Evolutionary conservation across 2,888 invertebrate species (phyloP).

Genomic region (Protodeltote pygarga): DNA sequence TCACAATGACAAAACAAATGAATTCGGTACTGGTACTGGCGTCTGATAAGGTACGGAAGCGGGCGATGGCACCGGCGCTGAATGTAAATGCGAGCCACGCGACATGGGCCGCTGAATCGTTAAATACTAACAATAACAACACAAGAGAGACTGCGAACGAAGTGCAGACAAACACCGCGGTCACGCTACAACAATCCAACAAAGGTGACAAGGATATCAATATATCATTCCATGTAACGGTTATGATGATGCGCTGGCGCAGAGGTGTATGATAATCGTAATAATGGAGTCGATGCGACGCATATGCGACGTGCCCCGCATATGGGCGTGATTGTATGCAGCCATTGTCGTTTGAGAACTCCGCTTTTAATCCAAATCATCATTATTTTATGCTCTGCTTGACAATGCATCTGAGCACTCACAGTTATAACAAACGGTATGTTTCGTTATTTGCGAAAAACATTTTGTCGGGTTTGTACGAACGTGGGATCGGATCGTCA

Average conservation of each 20-base stretch:
- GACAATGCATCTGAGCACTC: conserved; percentile 30
- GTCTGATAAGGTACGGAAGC: conserved; percentile 31
- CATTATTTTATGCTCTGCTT: conserved; percentile 39
- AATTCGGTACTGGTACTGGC: conserved; percentile 34
- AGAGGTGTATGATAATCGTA: conserved; percentile 23
- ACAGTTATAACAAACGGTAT: conserved; percentile 25
- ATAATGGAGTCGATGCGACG: conserved; percentile 24
- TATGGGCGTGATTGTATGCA: conserved; percentile 62
- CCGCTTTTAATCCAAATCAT: conserved; percentile 32
- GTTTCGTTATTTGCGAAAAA: too few species aligned
- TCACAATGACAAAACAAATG: conserved; percentile 48
- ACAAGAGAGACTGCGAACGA: conserved; percentile 6
- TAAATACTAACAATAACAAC: background rate
- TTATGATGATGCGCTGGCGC: conserved; percentile 16
- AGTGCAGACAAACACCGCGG: too few species aligned
- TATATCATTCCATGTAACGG: too few species aligned
- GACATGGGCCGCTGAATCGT: conserved; percentile 5
- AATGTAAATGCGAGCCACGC: conserved; percentile 44
- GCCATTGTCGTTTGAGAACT: conserved; percentile 44
- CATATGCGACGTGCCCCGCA: conserved; percentile 53
- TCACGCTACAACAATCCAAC: too few species aligned
- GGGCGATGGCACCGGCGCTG: conserved; percentile 51
- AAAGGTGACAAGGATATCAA: too few species aligned
- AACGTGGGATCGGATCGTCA: too few species aligned
- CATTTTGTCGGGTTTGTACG: too few species aligned